These are phyloP conservation scores for Pipa parva DNA, from an alignment of 2,113 vertebrate genomes.

Conservation along the genomic window DNA sequence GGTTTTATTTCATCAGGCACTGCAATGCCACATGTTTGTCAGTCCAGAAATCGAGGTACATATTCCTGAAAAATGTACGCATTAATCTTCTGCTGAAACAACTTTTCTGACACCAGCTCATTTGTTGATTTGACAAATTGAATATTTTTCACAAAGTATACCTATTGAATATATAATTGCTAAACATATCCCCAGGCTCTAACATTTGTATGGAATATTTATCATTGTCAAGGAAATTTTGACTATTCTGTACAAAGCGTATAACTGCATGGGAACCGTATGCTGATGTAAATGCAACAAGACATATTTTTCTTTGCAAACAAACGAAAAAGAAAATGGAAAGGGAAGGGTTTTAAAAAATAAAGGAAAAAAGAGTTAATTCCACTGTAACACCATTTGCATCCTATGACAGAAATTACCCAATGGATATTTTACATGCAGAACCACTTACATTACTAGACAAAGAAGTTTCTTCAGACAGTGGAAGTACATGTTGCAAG, in stretches of 20 bases:
- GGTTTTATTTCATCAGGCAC: too few species aligned
- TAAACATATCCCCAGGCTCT: conserved; percentile 30
- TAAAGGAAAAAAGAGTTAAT: conserved; percentile 5
- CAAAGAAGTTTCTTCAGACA: too few species aligned
- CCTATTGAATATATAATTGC: conserved; percentile 21
- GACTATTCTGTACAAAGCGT: conserved; percentile 13
- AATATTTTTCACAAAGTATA: conserved; percentile 26
- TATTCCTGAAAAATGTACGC: not conserved
- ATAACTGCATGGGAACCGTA: conserved; percentile 30
- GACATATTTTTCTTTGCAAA: conserved; percentile 28
- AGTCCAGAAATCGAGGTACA: too few species aligned
- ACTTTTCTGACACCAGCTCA: conserved; percentile 20
- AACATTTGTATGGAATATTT: conserved; percentile 33
- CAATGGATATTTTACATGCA: too few species aligned
- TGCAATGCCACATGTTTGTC: too few species aligned
- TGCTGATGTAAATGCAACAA: conserved; percentile 8
- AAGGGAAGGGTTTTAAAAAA: conserved; percentile 24
- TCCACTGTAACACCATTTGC: too few species aligned
- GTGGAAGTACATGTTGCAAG: too few species aligned
- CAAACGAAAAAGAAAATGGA: conserved; percentile 9
- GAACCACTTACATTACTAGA: too few species aligned
- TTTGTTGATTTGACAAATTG: conserved; percentile 23
- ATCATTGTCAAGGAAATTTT: conserved; percentile 34
- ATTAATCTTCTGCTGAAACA: conserved; percentile 7
- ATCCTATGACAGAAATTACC: too few species aligned